Conservation (phyloP, 2,888 invertebrate genomes). For the Pyrrhosoma nymphula region DNA sequence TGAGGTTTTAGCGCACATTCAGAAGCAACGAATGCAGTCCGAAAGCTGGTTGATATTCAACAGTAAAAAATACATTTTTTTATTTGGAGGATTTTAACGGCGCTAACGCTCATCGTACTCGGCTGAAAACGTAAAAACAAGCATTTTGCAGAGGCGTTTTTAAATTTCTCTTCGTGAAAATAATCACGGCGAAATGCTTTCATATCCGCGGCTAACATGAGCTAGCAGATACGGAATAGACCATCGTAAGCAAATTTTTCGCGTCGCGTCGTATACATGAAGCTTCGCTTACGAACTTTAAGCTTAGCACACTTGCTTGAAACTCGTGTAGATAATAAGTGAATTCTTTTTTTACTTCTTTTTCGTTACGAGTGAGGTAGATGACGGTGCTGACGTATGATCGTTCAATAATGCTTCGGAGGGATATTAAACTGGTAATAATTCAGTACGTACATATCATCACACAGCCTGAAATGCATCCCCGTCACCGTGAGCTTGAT, state of each 20-base stretch:
- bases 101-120: neutral
- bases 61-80: neutral
- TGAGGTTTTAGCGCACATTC: too few species aligned
- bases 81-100: neutral
- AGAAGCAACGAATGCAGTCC: too few species aligned
- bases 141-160: neutral
- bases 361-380: too few species aligned
- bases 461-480: too few species aligned
- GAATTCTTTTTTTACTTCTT: neutral
- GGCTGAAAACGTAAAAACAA: neutral
- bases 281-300: neutral
- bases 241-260: neutral
- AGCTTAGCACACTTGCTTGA: neutral
- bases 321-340: neutral
- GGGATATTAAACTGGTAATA: too few species aligned
- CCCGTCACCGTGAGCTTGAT: too few species aligned
- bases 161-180: neutral
- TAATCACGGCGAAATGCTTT: neutral
- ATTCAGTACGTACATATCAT: too few species aligned
- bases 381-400: too few species aligned
- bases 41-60: too few species aligned
- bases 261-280: too few species aligned
- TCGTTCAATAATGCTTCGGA: too few species aligned
- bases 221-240: neutral
- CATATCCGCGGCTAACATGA: neutral